phyloP scores from a whole-genome alignment of 2,888 invertebrate species.

The Helicoverpa assulta region DNA sequence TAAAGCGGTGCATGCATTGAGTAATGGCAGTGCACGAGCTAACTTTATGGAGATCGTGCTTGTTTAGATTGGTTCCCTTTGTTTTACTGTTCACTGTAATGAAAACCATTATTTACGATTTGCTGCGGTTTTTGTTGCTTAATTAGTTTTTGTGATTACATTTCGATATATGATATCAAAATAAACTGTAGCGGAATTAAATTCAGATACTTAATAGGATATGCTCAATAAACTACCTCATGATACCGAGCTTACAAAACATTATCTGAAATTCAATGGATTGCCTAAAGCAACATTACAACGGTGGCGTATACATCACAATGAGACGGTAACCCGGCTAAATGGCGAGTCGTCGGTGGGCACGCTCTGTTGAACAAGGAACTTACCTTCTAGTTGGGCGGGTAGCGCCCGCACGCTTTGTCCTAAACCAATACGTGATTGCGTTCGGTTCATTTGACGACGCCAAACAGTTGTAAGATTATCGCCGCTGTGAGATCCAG shows the following conservation, averaged over 20 bases:
- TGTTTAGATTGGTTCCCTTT: constrained; percentile 43
- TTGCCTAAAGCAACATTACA: constrained; percentile 54
- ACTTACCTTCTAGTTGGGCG: constrained; percentile 54
- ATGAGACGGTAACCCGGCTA: constrained; percentile 59
- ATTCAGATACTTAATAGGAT: constrained; percentile 2
- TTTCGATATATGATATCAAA: background rate
- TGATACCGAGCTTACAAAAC: constrained; percentile 36
- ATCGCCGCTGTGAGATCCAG: constrained; percentile 39
- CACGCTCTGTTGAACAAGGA: constrained; percentile 58
- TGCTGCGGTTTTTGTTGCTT: constrained; percentile 5
- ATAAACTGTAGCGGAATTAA: background rate
- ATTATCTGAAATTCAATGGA: constrained; percentile 46
- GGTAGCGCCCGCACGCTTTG: constrained; percentile 57
- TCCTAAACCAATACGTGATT: constrained; percentile 73
- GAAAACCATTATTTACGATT: constrained; percentile 34
- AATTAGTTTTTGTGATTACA: background rate
- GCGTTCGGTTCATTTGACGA: constrained; percentile 66
- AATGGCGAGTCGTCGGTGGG: constrained; percentile 56
- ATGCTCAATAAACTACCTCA: constrained; percentile 6
- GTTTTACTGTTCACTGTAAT: constrained; percentile 33
- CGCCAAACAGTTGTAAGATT: constrained; percentile 61
- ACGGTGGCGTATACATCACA: constrained; percentile 54
- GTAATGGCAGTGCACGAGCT: constrained; percentile 22
- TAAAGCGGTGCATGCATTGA: constrained; percentile 45
- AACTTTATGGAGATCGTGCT: constrained; percentile 40